Evolutionary conservation across 2,797 vertebrate species (phyloP).

Genomic region (Botia kubotai): DNA sequence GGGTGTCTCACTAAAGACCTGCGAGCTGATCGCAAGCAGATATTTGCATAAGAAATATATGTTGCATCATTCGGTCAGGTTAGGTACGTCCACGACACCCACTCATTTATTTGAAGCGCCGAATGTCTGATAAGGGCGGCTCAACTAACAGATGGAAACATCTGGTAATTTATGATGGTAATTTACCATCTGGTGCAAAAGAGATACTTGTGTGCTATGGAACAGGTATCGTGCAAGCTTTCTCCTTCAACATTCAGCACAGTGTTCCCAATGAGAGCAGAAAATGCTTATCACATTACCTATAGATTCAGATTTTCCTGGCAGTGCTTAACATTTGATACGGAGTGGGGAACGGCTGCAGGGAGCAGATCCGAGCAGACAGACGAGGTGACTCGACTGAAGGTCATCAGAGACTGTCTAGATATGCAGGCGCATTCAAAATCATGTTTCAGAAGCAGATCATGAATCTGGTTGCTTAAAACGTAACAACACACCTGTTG

Average conservation of each 20-base stretch:
- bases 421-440: background rate
- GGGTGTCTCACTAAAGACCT: background rate
- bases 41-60: background rate
- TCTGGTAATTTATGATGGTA: too few species aligned
- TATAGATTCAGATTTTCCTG: slow-evolving; percentile 52
- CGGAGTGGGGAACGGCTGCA: background rate
- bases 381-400: slow-evolving; percentile 3
- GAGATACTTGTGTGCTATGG: slow-evolving; percentile 3
- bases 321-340: slow-evolving; percentile 55
- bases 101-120: slow-evolving; percentile 10
- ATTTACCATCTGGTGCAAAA: background rate
- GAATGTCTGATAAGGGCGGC: background rate
- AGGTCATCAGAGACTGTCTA: slow-evolving; percentile 30
- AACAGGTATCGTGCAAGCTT: slow-evolving; percentile 1
- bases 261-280: background rate
- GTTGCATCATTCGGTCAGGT: background rate
- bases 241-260: background rate
- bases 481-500: background rate
- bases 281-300: slow-evolving; percentile 53
- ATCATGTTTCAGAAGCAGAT: slow-evolving; percentile 1
- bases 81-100: background rate
- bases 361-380: slow-evolving; percentile 8
- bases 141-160: background rate
- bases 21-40: background rate
- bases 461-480: background rate